Percentiles rank a stretch among this genome's conserved stretches.
Evolutionary conservation across 1,140 invertebrate genomes (phyloP).

Genomic region (Drosophila tsacasi): DNA sequence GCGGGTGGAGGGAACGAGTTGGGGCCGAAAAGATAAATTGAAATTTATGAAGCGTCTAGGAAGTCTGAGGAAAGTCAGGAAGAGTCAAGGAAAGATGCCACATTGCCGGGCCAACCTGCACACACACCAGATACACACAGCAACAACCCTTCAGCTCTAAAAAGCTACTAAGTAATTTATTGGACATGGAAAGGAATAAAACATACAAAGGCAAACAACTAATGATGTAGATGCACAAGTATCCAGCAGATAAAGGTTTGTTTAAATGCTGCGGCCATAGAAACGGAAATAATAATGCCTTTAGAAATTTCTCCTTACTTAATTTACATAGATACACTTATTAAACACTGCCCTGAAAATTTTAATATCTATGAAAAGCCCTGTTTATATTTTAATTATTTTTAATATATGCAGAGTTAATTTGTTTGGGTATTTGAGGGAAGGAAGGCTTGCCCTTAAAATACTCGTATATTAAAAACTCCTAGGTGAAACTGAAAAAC

Average conservation of each 20-base stretch:
- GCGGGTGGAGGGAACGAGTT: conserved; percentile 12
- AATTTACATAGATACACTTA: conserved; percentile 12
- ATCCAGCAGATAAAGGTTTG: conserved; percentile 24
- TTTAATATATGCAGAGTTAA: neutral
- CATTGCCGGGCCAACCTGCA: conserved; percentile 36
- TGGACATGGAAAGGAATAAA: conserved; percentile 44
- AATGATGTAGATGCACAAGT: conserved; percentile 53
- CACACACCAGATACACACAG: conserved; percentile 20
- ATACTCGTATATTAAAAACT: too few species aligned
- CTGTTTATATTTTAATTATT: neutral
- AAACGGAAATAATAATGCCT: conserved; percentile 2
- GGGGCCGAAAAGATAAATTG: conserved; percentile 70
- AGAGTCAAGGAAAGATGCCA: conserved; percentile 43
- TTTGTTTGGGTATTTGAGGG: neutral
- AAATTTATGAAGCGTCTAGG: conserved; percentile 76
- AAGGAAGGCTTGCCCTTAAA: too few species aligned
- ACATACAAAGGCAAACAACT: conserved; percentile 13
- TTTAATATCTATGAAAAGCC: neutral
- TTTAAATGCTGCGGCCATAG: conserved; percentile 7
- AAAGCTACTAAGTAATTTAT: conserved; percentile 77
- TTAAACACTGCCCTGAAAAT: neutral
- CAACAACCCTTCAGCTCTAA: conserved; percentile 60
- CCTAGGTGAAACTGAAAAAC: neutral
- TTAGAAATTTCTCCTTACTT: conserved; percentile 3
- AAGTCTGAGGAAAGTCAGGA: conserved; percentile 50